These are phyloP conservation scores for Chrysomela aeneicollis DNA, from an alignment of 2,888 invertebrate species.

Conservation along the genomic window DNA sequence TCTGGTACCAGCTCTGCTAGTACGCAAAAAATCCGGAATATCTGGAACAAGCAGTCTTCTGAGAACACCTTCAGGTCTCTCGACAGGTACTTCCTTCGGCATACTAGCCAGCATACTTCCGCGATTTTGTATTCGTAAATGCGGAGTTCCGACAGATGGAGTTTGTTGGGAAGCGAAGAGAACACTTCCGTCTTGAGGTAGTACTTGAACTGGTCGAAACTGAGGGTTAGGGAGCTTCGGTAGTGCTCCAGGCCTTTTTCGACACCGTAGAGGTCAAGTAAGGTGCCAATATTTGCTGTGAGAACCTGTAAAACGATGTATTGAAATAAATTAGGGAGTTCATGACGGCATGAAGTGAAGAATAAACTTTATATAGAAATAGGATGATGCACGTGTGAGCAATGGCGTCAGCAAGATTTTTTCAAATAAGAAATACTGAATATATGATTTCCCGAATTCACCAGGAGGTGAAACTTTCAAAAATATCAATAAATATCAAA, in stretches of 20 bases:
- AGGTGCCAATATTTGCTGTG: conserved; percentile 81
- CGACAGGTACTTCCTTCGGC: conserved; percentile 70
- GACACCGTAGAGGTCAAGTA: conserved; percentile 79
- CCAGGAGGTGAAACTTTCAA: neutral
- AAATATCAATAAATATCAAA: neutral
- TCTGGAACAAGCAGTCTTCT: conserved; percentile 73
- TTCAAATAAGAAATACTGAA: too few species aligned
- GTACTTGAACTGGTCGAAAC: conserved; percentile 78
- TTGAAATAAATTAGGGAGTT: too few species aligned
- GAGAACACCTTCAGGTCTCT: conserved; percentile 69
- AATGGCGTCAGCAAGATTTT: neutral
- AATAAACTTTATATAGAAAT: too few species aligned
- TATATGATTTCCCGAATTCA: too few species aligned
- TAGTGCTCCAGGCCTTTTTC: conserved; percentile 83
- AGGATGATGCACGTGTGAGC: too few species aligned
- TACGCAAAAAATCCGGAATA: conserved; percentile 82
- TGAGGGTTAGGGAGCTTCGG: conserved; percentile 72
- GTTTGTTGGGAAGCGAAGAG: conserved; percentile 69
- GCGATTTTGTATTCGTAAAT: conserved; percentile 74
- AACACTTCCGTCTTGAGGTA: conserved; percentile 81
- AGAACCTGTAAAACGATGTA: conserved; percentile 67
- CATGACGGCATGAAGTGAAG: too few species aligned
- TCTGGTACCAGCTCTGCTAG: conserved; percentile 76
- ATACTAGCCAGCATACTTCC: conserved; percentile 83
- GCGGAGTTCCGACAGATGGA: conserved; percentile 66